Conservation (phyloP, 2,113 vertebrate species). For the Lophochroa leadbeateri region DNA sequence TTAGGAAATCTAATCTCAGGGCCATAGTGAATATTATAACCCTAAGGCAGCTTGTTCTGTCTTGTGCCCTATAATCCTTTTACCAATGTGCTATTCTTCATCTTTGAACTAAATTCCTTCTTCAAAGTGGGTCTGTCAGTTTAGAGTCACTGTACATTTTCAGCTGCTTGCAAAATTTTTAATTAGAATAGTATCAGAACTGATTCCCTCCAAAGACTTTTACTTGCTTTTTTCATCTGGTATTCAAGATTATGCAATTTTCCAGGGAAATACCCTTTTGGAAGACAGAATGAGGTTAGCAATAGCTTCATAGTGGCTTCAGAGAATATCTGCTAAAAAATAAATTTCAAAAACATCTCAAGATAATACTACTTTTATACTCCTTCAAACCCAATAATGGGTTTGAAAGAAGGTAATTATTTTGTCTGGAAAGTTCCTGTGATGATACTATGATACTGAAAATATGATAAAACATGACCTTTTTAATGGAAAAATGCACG, state of each 20-base stretch:
- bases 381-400: neutral
- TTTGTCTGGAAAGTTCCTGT: neutral
- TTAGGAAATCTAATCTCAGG: neutral
- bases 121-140: neutral
- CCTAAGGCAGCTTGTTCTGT: neutral
- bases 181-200: conserved; percentile 6
- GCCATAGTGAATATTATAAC: neutral
- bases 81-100: neutral
- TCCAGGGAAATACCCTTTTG: conserved; percentile 29
- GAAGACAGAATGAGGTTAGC: conserved; percentile 60
- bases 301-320: neutral
- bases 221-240: neutral
- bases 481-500: neutral
- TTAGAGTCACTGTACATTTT: neutral
- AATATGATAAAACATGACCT: neutral
- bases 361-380: neutral
- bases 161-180: conserved; percentile 19
- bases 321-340: neutral
- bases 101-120: neutral
- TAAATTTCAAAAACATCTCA: neutral
- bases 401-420: neutral
- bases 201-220: conserved; percentile 34
- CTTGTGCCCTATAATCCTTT: conserved; percentile 7
- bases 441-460: neutral
- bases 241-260: conserved; percentile 38